A percentile compares a stretch with the other conserved stretches of the same genome.
phyloP scores from a whole-genome alignment of 2,888 invertebrate genomes.

The Pammene aurita region DNA sequence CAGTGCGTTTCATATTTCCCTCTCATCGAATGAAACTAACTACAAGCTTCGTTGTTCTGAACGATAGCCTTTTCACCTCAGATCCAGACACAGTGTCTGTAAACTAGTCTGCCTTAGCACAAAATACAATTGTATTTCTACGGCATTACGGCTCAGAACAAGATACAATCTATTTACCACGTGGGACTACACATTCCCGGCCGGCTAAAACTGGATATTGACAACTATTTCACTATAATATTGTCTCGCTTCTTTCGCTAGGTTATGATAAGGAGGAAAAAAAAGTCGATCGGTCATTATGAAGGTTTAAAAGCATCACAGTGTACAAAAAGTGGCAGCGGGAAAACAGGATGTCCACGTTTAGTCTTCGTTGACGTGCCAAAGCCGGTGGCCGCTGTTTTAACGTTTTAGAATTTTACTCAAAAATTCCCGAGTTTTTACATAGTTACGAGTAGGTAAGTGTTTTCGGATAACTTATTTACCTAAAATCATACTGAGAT shows the following conservation, averaged over 20 bases:
- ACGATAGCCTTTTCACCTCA: neutral
- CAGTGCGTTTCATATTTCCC: neutral
- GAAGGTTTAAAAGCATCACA: neutral
- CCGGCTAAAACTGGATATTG: neutral
- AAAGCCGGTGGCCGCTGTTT: constrained; percentile 13
- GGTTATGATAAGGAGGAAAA: constrained; percentile 13
- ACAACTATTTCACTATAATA: neutral
- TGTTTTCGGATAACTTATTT: neutral
- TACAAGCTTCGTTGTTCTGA: neutral
- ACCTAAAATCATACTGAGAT: too few relatives aligned
- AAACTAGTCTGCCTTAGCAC: neutral
- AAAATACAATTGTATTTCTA: constrained; percentile 3
- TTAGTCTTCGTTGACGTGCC: constrained; percentile 35
- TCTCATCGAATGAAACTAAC: constrained; percentile 2
- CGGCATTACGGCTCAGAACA: constrained; percentile 18
- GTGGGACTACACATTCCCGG: neutral
- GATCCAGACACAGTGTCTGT: constrained; percentile 26
- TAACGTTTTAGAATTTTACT: constrained; percentile 3
- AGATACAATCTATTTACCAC: constrained; percentile 11
- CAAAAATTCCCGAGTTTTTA: neutral
- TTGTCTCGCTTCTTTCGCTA: constrained; percentile 17
- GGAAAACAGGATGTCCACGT: constrained; percentile 23
- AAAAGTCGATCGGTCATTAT: constrained; percentile 1
- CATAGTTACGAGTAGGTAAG: constrained; percentile 23
- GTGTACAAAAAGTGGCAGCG: neutral